phyloP scores from a whole-genome alignment of 2,797 vertebrate species.

The Gymnopithys bicolor region DNA sequence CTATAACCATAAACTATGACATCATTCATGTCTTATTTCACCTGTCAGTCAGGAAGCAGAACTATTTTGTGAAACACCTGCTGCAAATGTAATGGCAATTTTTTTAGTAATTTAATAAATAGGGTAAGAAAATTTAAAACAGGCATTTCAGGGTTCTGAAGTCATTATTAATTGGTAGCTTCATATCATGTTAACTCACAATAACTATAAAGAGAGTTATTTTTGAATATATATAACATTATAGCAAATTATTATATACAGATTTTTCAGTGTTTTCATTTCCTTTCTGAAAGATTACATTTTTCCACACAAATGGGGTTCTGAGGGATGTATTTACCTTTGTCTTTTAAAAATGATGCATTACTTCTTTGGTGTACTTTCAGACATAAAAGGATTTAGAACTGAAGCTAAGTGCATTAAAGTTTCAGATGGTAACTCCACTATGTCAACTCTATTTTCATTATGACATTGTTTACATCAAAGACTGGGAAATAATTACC shows the following conservation, averaged over 20 bases:
- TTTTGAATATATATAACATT: not conserved
- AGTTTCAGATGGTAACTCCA: not conserved
- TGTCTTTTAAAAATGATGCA: not conserved
- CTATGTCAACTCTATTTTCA: not conserved
- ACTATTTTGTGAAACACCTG: not conserved
- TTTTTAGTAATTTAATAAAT: not conserved
- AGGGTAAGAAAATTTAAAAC: not conserved
- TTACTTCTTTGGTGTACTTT: not conserved
- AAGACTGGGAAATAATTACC: not conserved
- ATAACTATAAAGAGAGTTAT: not conserved
- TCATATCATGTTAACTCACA: not conserved
- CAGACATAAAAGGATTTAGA: not conserved
- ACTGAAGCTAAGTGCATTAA: not conserved
- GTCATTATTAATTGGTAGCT: not conserved
- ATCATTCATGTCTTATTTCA: not conserved
- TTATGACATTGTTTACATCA: not conserved
- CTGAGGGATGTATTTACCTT: not conserved
- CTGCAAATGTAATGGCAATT: not conserved
- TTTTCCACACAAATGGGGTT: not conserved
- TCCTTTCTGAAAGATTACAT: not conserved
- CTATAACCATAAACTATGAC: not conserved
- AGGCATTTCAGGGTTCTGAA: not conserved
- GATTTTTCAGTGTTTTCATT: not conserved
- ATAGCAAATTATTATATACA: not conserved
- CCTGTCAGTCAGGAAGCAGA: not conserved